Base-by-base conservation (phyloP, 37 sponge, comb jelly and placozoan species). In the Mnemiopsis leidyi region DNA sequence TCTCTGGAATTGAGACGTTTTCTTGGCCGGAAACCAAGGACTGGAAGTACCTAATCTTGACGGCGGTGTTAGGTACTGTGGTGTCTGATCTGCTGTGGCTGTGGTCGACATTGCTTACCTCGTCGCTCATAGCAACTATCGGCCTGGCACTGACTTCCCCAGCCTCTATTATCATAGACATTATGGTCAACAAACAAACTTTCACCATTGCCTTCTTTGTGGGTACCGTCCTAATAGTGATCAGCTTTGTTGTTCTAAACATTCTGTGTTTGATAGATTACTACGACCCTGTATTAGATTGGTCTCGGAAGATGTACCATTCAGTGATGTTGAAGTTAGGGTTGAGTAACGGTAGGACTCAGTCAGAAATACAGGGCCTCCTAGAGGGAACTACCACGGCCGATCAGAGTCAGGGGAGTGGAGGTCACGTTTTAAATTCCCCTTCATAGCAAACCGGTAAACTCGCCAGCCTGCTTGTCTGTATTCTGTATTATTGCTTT, bases 51-150 rank as follows among this genome's bases (percentile, higher is more conserved):
- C 90, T 85, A 1, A 76, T 97, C n/a, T 94, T 96, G 94, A 97
- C 96, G 0, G 93, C 96, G 0, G 94, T 97, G 13, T 69, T 97
- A 25, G 97, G 97, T 3, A 97, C 97, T 0, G 97, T 97, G 23
- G 93, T 97, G 76, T 97, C 97, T 31, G 97, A 97, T 68, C 94
- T 97, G 7, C 93, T 97, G 29, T 95, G 96, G 97, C 92, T 97
- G 37, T 95, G 96, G 97, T 97, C 90, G 1, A 40, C 90, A 7
- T 61, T 85, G 26, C 90, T 85, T 13, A 85, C 90, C 2, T 32
- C 90, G 21, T 85, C 90, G 16, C 90, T 85, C 0, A 37, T 85
- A 7, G 90, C 90, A 9, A 85, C 90, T 61, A 38, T 85, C 25
- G 90, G 90, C 13, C 90, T 85, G 26, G 90, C 30, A 25, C 61